These are phyloP conservation scores for Eleutherodactylus coqui DNA, from an alignment of 2,797 vertebrate species.

Conservation along the genomic window DNA sequence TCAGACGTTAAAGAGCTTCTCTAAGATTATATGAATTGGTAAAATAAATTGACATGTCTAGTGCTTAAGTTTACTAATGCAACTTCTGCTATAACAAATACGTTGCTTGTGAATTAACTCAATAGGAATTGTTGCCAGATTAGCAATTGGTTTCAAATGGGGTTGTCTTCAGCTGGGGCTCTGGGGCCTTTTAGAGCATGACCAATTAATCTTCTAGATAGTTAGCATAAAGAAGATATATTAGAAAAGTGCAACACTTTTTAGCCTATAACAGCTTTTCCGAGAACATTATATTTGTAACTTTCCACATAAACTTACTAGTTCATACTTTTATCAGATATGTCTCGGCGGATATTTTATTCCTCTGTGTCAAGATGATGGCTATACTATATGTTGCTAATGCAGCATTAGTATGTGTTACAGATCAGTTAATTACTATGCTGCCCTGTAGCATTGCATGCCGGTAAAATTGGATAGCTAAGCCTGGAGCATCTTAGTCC, in stretches of 20 bases:
- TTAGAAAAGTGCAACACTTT: not conserved
- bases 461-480: constrained; percentile 27
- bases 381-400: not conserved
- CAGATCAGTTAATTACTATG: constrained; percentile 43
- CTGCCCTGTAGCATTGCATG: constrained; percentile 6
- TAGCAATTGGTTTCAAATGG: not conserved
- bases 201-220: not conserved
- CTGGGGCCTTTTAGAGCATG: not conserved
- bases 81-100: too few species aligned
- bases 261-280: not conserved
- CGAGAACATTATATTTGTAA: not conserved
- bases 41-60: too few species aligned
- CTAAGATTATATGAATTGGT: too few species aligned
- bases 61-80: too few species aligned
- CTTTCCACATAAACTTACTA: not conserved
- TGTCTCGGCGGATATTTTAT: not conserved
- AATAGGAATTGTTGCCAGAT: not conserved
- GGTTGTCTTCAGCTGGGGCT: not conserved
- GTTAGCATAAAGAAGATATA: not conserved
- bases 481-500: constrained; percentile 41
- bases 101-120: not conserved
- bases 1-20: too few species aligned
- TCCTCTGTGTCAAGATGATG: not conserved
- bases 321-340: not conserved
- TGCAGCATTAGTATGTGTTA: constrained; percentile 25